These are phyloP conservation scores for Chunga burmeisteri DNA, from an alignment of 2,113 vertebrate genomes.

Conservation along the genomic window DNA sequence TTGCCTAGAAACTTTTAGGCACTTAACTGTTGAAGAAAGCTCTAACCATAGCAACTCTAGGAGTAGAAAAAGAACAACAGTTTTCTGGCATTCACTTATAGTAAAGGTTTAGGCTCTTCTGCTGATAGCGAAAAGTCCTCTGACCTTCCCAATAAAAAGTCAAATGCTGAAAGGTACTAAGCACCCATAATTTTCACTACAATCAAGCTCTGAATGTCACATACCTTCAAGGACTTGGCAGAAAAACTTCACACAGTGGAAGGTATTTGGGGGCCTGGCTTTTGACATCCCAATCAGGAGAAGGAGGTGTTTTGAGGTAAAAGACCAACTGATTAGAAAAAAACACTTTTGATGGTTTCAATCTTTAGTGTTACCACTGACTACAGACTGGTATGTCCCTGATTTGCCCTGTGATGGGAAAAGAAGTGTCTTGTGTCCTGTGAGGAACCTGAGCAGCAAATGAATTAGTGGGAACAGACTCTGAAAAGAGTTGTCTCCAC, in stretches of 20 bases:
- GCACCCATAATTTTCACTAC: background rate
- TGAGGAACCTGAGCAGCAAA: background rate
- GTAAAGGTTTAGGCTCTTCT: background rate
- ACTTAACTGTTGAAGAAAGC: background rate
- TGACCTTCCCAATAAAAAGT: background rate
- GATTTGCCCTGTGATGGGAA: background rate
- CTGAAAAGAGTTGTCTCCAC: background rate
- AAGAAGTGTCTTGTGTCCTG: background rate
- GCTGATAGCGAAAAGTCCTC: background rate
- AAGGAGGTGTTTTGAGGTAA: background rate
- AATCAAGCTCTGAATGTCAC: background rate
- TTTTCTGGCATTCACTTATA: background rate
- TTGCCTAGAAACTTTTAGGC: background rate
- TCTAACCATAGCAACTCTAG: background rate
- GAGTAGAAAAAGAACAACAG: background rate
- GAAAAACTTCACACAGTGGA: background rate
- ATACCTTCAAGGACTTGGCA: background rate
- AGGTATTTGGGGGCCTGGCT: background rate
- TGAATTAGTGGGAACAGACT: background rate
- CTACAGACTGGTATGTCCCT: background rate
- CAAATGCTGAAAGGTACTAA: background rate
- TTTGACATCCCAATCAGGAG: background rate
- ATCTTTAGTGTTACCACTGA: background rate
- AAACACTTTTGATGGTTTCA: background rate
- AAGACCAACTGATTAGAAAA: background rate